These are phyloP conservation scores for Meliscaeva auricollis DNA, from an alignment of 2,888 invertebrate genomes.

Conservation along the genomic window DNA sequence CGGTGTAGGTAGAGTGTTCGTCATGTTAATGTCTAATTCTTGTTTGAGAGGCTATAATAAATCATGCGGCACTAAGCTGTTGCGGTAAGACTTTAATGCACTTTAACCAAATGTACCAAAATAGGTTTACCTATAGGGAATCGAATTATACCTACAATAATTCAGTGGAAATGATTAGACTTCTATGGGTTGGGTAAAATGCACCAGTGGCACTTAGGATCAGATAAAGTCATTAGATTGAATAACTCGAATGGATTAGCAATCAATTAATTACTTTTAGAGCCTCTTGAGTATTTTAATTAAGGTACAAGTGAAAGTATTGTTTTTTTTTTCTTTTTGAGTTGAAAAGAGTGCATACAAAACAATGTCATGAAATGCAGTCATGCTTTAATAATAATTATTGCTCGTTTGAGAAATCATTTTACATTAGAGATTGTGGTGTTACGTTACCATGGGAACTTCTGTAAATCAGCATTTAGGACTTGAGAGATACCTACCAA, in stretches of 20 bases:
- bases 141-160: not conserved
- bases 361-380: too few species aligned
- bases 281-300: not conserved
- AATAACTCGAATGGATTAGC: slow-evolving; percentile 21
- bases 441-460: too few species aligned
- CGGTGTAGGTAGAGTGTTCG: slow-evolving; percentile 32
- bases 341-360: too few species aligned
- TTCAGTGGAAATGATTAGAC: not conserved
- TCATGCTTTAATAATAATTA: too few species aligned
- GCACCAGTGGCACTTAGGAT: slow-evolving; percentile 19
- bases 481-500: too few species aligned
- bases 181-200: not conserved
- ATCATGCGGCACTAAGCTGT: slow-evolving; percentile 49
- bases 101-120: slow-evolving; percentile 35
- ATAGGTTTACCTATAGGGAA: not conserved
- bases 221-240: slow-evolving; percentile 23
- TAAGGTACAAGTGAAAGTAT: too few species aligned
- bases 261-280: slow-evolving; percentile 19
- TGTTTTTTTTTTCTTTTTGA: too few species aligned
- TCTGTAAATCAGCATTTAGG: too few species aligned
- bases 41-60: slow-evolving; percentile 37
- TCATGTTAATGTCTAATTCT: slow-evolving; percentile 56
- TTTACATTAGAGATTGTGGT: too few species aligned
- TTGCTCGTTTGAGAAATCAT: too few species aligned
- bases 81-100: slow-evolving; percentile 51